These are phyloP conservation scores for Sinotaia quadrata DNA, from an alignment of 2,888 invertebrate genomes.

Conservation along the genomic window DNA sequence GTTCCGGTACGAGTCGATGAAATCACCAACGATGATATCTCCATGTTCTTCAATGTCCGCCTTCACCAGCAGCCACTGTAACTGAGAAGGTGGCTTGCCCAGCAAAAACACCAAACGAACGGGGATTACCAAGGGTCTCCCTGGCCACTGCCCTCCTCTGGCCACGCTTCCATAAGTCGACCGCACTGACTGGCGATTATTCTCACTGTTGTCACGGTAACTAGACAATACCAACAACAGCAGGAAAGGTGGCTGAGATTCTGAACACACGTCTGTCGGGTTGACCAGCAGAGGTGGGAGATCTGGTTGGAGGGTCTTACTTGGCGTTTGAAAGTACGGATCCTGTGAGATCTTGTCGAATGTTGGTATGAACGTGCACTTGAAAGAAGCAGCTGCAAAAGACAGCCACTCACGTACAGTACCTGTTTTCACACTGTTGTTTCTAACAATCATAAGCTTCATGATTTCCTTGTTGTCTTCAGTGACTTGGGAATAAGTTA, in stretches of 20 bases:
- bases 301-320: not conserved
- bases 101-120: conserved; percentile 19
- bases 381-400: not conserved
- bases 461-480: no score
- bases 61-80: not conserved
- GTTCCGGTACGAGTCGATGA: conserved; percentile 31
- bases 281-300: not conserved
- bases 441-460: no score
- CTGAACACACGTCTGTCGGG: not conserved
- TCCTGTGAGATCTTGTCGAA: not conserved
- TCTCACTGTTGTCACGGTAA: not conserved
- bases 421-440: no score
- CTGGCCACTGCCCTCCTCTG: conserved; percentile 8
- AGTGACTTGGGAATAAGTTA: no score
- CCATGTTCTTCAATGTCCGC: conserved; percentile 14
- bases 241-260: no score
- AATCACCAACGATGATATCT: conserved; percentile 30
- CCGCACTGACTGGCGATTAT: conserved; percentile 9
- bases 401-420: not conserved
- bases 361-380: not conserved
- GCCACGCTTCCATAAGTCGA: conserved; percentile 17
- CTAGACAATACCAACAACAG: conserved; percentile 23
- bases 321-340: not conserved
- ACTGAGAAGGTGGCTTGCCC: conserved; percentile 2
- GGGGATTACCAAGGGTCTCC: not conserved